Base-by-base conservation (phyloP, 2,888 invertebrate genomes). In the Meta bourneti region DNA sequence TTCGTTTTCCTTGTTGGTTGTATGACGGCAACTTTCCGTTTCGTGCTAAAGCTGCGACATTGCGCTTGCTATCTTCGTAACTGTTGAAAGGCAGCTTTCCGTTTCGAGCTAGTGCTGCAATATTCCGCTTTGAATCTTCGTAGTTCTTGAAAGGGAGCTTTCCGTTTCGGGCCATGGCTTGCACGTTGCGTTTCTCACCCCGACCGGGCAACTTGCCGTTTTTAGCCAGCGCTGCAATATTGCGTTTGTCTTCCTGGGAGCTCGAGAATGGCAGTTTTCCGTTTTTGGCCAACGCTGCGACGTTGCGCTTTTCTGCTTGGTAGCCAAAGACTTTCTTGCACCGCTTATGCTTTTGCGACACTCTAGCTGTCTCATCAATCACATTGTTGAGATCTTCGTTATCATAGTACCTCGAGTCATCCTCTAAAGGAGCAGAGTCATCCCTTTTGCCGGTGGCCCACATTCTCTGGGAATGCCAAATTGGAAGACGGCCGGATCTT, bases 401-500 rank as follows among this genome's bases (percentile, higher is more conserved):
- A 6, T n/a, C 51, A 9, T 79, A 54, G 13, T 54, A 16, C 13
- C 20, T 78, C 8, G 90, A 86, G 70, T 74, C 69, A 2, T 86
- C 77, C 51, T 74, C 83, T 11, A 77, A 83, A 20, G 91, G 89
- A 19, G 61, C 34, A 19, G 88, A 61, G 72, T 89, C 89, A 20
- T 91, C 81, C 52, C 93, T 78, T 69, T 93, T 93, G 48, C 85
- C 90, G 6, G 86, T 79, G 16, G 80, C 75, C 93, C 93, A 93
- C 85, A 89, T 85, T 72, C 93, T 88, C n/a, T 89, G 89, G 1
- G 89, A 71, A n/a, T 91, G 91, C 91, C 91, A 91, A 20, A 84
- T 72, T 5, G 93, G 93, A 13, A 93, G 82, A n/a, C 93, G 78
- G 11, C 93, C 93, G 49, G 91, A 91, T 34, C 93, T 78, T 72